phyloP scores from a whole-genome alignment of 1,140 invertebrate species.

The Helicoverpa zea region DNA sequence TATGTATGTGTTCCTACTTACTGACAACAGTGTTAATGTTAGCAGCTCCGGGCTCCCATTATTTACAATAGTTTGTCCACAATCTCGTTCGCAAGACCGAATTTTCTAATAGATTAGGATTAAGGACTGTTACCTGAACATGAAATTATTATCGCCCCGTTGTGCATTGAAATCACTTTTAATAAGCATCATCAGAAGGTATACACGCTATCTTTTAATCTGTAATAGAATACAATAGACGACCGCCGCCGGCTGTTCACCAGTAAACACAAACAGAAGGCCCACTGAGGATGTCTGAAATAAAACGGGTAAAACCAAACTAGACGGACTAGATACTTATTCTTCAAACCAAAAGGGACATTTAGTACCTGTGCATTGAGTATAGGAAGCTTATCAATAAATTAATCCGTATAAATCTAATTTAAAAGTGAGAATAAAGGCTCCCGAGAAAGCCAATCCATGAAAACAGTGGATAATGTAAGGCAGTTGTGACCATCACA shows the following conservation, averaged over 20 bases:
- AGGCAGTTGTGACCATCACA: no score
- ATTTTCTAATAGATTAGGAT: not conserved
- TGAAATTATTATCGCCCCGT: not conserved
- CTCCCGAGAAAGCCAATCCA: no score
- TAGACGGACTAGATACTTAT: no score
- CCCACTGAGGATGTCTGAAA: not conserved
- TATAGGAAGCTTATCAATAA: no score
- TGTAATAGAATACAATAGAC: conserved; percentile 20
- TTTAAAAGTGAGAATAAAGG: no score
- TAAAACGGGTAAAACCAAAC: not conserved
- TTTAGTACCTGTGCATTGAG: no score
- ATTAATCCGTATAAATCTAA: no score
- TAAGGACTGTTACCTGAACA: not conserved
- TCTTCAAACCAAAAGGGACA: no score
- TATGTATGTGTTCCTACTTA: no score
- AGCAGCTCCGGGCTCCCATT: not conserved
- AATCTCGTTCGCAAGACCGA: not conserved
- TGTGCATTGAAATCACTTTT: conserved; percentile 3
- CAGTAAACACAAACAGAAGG: not conserved
- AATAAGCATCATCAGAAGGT: not conserved
- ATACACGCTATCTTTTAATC: conserved; percentile 13
- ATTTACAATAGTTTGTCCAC: no score
- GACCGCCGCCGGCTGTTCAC: not conserved
- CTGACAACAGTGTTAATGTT: not conserved
- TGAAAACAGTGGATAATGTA: no score